Percentiles rank a stretch among this genome's conserved stretches.
Evolutionary conservation across 2,797 vertebrate species (phyloP).

Genomic region (Pseudotriccus pelzelni): DNA sequence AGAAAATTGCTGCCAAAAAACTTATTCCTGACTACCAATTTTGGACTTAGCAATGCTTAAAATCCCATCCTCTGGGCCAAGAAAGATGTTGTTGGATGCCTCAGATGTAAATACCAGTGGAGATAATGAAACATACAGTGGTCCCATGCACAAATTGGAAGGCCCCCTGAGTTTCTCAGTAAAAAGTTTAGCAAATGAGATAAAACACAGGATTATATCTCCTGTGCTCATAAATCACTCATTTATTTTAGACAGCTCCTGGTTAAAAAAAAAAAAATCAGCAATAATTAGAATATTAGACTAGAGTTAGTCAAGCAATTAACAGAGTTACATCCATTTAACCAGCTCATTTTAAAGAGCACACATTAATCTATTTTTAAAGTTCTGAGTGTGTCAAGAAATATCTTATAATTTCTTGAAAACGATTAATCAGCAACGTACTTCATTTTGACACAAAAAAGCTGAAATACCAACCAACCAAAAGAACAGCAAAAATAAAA

Average conservation of each 20-base stretch:
- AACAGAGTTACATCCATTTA: not conserved
- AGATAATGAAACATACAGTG: not conserved
- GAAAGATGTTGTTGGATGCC: not conserved
- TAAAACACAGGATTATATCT: not conserved
- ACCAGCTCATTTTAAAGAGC: not conserved
- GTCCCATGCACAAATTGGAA: not conserved
- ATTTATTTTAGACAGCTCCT: not conserved
- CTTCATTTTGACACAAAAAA: not conserved
- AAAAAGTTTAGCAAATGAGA: not conserved
- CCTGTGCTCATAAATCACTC: not conserved
- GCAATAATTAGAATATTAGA: not conserved
- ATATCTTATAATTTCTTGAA: not conserved
- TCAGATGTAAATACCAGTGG: not conserved
- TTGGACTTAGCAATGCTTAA: not conserved
- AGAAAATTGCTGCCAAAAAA: not conserved
- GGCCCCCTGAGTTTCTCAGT: not conserved
- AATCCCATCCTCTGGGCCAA: not conserved
- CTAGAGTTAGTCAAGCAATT: not conserved
- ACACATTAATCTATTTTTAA: not conserved
- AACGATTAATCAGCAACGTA: not conserved
- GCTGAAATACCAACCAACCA: not conserved
- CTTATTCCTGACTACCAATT: not conserved
- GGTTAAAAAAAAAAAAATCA: not conserved
- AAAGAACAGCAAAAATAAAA: not conserved
- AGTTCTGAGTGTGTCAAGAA: not conserved